Base-by-base conservation (phyloP, 2,797 vertebrate species). In the Sarcophilus harrisii region DNA sequence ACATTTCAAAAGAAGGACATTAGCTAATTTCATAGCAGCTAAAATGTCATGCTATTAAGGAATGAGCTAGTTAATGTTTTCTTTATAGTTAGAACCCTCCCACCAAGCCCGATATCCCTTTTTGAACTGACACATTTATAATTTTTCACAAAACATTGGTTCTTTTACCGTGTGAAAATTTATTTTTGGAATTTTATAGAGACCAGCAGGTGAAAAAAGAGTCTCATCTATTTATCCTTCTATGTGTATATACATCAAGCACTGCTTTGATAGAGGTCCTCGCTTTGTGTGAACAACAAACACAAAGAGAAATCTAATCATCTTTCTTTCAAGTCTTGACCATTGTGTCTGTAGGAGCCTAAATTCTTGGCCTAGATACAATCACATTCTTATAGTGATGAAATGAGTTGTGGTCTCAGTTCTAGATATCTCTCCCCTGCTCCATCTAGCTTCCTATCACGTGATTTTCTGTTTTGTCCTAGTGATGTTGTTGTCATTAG, bases 151-250 rank as follows among this genome's bases (percentile, higher is more conserved):
- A 93, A n/a, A 95, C 95, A 49, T 52, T 87, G 5, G 52, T 95
- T 94, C 92, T 28, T 96, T 96, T 94, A n/a, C 38, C 57, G 93
- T 38, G 73, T 87, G 87, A 94, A 93, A 87, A 92, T 55, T 95
- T 95, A 89, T 94, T 62, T 91, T 92, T 13, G 27, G 30, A 11
- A 87, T 60, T 38, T 49, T 13, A 62, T 59, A 92, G 93, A 95
- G 30, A 93, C 13, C 21, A 94, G 24, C 57, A 38, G 38, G 18
- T 91, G 89, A 73, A 94, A 94, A 91, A 92, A 14, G 27, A 59
- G 5, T 81, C n/a, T 92, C 45, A 93, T 57, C 38, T 92, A 0
- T 92, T 95, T 58, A 28, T 94, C 92, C 58, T 93, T 94, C 30
- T 90, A 27, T 93, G 30, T 90, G 29, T 30, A 52, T 95, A 49